Percentiles rank a stretch among this genome's conserved stretches.
Evolutionary conservation across 2,797 vertebrate genomes (phyloP).

Genomic region (Ficedula albicollis): DNA sequence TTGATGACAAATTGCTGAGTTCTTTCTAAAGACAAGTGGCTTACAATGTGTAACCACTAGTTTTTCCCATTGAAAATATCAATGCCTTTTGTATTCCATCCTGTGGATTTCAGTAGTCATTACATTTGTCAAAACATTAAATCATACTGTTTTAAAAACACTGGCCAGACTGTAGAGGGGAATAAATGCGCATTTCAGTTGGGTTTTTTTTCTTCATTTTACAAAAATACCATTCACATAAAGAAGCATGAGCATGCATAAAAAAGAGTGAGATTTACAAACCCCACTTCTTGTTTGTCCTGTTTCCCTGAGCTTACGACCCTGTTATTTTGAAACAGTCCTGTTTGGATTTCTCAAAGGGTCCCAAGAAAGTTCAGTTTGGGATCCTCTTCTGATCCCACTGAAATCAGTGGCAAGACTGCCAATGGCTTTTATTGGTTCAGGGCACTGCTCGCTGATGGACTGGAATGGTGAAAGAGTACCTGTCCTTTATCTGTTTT

Average conservation of each 20-base stretch:
- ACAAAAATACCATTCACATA: neutral
- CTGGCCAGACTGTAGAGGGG: neutral
- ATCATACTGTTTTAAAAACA: neutral
- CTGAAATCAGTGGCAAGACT: constrained; percentile 7
- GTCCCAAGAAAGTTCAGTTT: neutral
- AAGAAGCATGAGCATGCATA: constrained; percentile 55
- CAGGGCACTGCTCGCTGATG: neutral
- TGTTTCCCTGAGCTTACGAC: neutral
- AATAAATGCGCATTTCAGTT: neutral
- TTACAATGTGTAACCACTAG: constrained; percentile 30
- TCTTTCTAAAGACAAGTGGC: constrained; percentile 40
- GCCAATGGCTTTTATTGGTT: neutral
- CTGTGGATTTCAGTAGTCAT: constrained; percentile 5
- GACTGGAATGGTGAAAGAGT: neutral
- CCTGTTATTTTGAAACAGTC: neutral
- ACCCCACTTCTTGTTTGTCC: neutral
- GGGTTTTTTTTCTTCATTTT: neutral
- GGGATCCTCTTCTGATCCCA: neutral
- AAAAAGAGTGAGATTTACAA: neutral
- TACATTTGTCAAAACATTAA: constrained; percentile 23
- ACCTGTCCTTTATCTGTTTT: neutral
- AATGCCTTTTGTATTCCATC: constrained; percentile 29
- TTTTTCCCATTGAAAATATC: constrained; percentile 17
- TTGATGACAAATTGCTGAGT: constrained; percentile 15
- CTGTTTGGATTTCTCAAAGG: neutral